These are phyloP conservation scores for Eolophus roseicapilla DNA, from an alignment of 2,113 vertebrate species.

Conservation along the genomic window DNA sequence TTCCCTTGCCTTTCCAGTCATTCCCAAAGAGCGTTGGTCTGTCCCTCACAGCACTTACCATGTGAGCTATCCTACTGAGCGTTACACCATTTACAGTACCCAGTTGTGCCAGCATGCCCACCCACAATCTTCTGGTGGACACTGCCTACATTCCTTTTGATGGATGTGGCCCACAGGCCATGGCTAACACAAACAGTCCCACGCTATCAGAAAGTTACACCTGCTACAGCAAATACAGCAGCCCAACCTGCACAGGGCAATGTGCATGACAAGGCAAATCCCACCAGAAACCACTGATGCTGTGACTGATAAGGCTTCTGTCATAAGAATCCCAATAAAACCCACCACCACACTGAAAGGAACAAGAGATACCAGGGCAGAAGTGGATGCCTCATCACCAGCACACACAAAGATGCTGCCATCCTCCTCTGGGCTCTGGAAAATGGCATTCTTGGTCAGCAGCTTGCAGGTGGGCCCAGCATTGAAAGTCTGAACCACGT, in stretches of 20 bases:
- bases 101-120: not conserved
- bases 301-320: not conserved
- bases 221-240: not conserved
- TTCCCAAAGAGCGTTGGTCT: not conserved
- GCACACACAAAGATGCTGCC: conserved; percentile 86
- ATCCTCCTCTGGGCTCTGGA: conserved; percentile 81
- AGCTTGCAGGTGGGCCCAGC: conserved; percentile 89
- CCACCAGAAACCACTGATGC: not conserved
- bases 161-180: not conserved
- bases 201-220: accelerated
- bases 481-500: conserved; percentile 86
- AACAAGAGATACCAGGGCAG: conserved; percentile 80
- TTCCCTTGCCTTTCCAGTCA: not conserved
- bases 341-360: not conserved
- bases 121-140: not conserved
- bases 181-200: not conserved
- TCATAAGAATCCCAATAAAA: not conserved
- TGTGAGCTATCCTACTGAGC: not conserved
- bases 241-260: not conserved
- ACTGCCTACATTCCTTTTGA: accelerated
- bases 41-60: accelerated
- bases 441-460: conserved; percentile 93
- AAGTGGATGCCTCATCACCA: conserved; percentile 90
- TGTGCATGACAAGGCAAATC: not conserved
- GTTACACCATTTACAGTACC: not conserved